These are phyloP conservation scores for Calcarius ornatus DNA, from an alignment of 2,113 vertebrate genomes.

Conservation along the genomic window DNA sequence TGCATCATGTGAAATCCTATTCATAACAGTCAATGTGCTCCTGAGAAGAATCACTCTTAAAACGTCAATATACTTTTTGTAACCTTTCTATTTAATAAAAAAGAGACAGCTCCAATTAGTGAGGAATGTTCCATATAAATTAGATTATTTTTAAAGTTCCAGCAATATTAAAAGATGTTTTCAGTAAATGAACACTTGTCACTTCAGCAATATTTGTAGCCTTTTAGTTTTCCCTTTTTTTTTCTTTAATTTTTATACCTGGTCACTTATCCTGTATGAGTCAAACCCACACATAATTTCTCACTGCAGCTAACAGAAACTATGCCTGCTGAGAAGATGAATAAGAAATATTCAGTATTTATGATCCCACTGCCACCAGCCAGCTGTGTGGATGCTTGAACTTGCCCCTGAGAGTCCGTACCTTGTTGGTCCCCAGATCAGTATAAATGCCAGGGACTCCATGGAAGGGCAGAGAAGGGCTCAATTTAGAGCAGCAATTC, in stretches of 20 bases:
- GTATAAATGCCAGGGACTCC: not conserved
- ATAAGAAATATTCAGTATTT: not conserved
- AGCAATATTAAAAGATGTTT: constrained; percentile 73
- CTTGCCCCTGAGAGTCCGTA: not conserved
- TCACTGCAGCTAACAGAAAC: not conserved
- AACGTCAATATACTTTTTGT: constrained; percentile 72
- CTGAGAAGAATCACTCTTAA: constrained; percentile 68
- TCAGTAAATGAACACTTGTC: constrained; percentile 74
- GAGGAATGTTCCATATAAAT: constrained; percentile 73
- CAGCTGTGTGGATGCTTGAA: not conserved
- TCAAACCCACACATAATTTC: not conserved
- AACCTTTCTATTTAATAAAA: constrained; percentile 79
- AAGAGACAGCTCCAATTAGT: constrained; percentile 80
- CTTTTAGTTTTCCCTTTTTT: not conserved
- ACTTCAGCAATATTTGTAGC: constrained; percentile 20
- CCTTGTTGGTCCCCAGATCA: not conserved
- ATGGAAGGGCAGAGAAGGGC: not conserved
- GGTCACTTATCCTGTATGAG: constrained; percentile 3
- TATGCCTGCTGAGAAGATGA: not conserved
- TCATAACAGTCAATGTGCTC: constrained; percentile 67
- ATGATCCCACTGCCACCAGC: not conserved
- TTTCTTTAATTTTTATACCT: not conserved
- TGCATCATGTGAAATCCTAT: constrained; percentile 59
- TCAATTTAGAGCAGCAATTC: not conserved
- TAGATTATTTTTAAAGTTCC: constrained; percentile 75